phyloP scores from a whole-genome alignment of 1,140 invertebrate species.

The Ostrea denselamellosa region DNA sequence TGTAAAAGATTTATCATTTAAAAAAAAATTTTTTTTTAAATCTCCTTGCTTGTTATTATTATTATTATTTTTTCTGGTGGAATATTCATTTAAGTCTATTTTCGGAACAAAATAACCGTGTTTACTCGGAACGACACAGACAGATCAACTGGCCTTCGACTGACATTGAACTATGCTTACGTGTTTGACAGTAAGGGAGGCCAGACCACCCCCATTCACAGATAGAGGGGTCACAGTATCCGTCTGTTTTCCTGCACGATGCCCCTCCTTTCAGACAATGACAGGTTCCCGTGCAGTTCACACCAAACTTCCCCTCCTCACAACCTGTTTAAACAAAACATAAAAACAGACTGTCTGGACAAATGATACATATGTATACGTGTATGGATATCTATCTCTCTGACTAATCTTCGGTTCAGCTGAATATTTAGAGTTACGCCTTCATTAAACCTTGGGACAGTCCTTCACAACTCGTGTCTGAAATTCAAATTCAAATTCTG shows the following conservation, averaged over 20 bases:
- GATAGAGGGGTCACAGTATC: slow-evolving; percentile 52
- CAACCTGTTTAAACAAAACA: slow-evolving; percentile 56
- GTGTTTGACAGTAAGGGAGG: slow-evolving; percentile 50
- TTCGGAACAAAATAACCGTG: no score
- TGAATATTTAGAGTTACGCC: background rate
- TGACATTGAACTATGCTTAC: slow-evolving; percentile 20
- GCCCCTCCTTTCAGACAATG: slow-evolving; percentile 63
- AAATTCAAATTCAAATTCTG: no score
- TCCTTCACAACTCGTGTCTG: no score
- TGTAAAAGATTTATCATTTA: no score
- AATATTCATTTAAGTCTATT: no score
- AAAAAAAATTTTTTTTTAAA: no score
- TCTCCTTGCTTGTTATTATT: no score
- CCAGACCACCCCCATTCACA: slow-evolving; percentile 49
- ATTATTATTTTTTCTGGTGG: no score
- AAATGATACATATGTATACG: background rate
- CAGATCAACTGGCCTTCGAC: no score
- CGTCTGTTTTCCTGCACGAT: slow-evolving; percentile 59
- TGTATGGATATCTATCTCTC: background rate
- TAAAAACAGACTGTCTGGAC: background rate
- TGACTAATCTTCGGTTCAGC: background rate
- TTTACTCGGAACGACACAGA: no score
- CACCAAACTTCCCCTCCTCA: slow-evolving; percentile 58
- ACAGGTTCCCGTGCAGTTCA: slow-evolving; percentile 63
- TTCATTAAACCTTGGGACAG: background rate